Evolutionary conservation across 2,113 vertebrate species (phyloP).

Genomic region (Microcebus tavaratra): DNA sequence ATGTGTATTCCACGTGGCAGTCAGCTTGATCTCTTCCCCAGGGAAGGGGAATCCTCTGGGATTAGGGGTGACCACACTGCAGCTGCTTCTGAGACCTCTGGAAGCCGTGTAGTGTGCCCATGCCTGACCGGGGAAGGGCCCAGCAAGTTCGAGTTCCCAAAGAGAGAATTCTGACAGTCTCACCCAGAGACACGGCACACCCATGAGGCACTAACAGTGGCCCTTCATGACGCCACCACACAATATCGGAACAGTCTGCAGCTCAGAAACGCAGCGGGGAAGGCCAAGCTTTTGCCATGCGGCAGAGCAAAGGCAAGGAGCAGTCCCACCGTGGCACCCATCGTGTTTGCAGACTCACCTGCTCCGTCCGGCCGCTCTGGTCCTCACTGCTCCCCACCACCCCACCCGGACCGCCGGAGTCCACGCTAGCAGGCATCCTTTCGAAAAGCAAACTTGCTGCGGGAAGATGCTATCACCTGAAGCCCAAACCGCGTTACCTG

Average conservation of each 20-base stretch:
- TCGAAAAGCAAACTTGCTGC: not conserved
- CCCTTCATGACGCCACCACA: not conserved
- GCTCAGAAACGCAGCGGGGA: not conserved
- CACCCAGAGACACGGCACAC: not conserved
- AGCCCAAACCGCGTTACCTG: conserved; percentile 41
- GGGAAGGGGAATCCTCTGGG: not conserved
- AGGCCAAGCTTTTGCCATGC: not conserved
- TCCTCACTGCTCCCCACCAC: not conserved
- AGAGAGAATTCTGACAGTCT: not conserved
- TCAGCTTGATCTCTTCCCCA: not conserved
- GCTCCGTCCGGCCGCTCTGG: not conserved
- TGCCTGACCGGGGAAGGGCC: not conserved
- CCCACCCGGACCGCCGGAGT: not conserved
- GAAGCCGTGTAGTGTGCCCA: not conserved
- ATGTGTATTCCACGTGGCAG: not conserved
- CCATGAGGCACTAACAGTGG: not conserved
- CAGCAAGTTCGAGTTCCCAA: not conserved
- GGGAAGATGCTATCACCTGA: conserved; percentile 15
- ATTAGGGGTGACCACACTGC: not conserved
- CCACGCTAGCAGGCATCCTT: not conserved
- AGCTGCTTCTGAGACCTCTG: not conserved
- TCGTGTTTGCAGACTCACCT: conserved; percentile 44
- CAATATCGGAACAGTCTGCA: not conserved
- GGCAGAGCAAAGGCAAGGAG: not conserved
- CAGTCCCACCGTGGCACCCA: not conserved